Conservation (phyloP, 2,888 invertebrate species). For the Mesodorylaimus sp. region DNA sequence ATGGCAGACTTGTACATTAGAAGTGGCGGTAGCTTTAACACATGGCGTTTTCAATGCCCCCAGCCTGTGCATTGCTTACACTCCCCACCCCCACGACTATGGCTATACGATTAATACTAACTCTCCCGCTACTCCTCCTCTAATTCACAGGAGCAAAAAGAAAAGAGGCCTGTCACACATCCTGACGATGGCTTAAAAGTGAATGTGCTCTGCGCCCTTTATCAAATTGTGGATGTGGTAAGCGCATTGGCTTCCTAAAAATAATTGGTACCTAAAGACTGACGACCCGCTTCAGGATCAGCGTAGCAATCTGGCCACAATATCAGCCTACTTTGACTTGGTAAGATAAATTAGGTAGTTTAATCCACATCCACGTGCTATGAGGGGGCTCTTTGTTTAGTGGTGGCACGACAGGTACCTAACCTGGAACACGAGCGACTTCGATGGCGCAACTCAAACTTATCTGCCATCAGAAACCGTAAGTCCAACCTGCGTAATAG, state of each 20-base stretch:
- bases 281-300: conserved; percentile 20
- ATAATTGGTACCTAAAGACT: neutral
- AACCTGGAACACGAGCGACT: conserved; percentile 21
- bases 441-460: conserved; percentile 17
- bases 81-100: too few relatives aligned
- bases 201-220: conserved; percentile 22
- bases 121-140: too few relatives aligned
- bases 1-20: too few relatives aligned
- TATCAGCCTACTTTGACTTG: conserved; percentile 28
- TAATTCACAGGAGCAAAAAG: too few relatives aligned
- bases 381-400: conserved; percentile 13
- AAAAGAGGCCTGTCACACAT: conserved; percentile 10
- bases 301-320: conserved; percentile 25
- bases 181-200: conserved; percentile 18
- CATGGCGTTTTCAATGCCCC: too few relatives aligned
- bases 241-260: conserved; percentile 4
- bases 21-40: too few relatives aligned
- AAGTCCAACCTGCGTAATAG: too few relatives aligned
- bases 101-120: too few relatives aligned
- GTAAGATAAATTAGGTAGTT: conserved; percentile 4
- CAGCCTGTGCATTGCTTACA: too few relatives aligned
- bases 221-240: conserved; percentile 28
- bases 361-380: too few relatives aligned
- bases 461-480: conserved; percentile 24
- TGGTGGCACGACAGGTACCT: conserved; percentile 14